Conservation (phyloP, 2,888 invertebrate genomes). For the Chymomyza caudatula region DNA sequence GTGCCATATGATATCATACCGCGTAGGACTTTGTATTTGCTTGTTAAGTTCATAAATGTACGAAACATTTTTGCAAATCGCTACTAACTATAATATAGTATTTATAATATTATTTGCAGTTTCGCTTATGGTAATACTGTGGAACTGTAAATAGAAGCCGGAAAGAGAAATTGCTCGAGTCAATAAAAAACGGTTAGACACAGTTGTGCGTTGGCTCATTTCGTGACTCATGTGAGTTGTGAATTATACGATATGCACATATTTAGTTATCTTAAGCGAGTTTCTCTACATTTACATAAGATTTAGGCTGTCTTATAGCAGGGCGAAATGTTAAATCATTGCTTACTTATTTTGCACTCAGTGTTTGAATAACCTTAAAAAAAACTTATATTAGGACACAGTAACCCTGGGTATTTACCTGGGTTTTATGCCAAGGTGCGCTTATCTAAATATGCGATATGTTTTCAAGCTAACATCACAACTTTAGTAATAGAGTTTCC, state of each 20-base stretch:
- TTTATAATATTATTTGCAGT: background rate
- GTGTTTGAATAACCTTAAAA: background rate
- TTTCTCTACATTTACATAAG: background rate
- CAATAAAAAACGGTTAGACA: constrained; percentile 7
- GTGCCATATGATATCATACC: constrained; percentile 82
- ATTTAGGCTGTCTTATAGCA: background rate
- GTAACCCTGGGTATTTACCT: no score
- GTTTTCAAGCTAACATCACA: no score
- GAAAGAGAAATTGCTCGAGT: constrained; percentile 29
- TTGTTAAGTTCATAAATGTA: constrained; percentile 78
- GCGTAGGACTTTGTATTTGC: constrained; percentile 79
- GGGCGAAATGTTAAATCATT: background rate
- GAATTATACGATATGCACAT: background rate
- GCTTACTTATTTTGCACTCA: background rate
- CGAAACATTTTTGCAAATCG: constrained; percentile 69
- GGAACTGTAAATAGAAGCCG: constrained; percentile 1
- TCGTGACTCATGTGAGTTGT: constrained; percentile 10
- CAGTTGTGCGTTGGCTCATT: background rate
- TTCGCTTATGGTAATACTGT: background rate
- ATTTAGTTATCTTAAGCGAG: background rate
- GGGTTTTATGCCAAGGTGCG: no score
- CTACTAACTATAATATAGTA: constrained; percentile 15
- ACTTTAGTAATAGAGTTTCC: no score
- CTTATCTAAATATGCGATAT: no score
- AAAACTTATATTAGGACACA: no score